Conservation (phyloP, 2,888 invertebrate genomes). For the Pecten maximus region DNA sequence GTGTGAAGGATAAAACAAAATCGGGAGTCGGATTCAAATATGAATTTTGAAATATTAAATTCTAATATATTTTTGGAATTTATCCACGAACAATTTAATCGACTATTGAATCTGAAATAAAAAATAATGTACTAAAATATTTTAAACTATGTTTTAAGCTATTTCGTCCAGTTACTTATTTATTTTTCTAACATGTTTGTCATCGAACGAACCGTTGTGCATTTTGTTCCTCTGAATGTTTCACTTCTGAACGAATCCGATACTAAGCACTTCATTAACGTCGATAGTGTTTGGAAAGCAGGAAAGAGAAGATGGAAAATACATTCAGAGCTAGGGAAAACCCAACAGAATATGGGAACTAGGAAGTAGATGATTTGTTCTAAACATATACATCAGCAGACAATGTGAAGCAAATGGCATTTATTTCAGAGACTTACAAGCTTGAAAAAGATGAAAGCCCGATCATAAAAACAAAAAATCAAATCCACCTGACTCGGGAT, state of each 20-base stretch:
- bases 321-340: neutral
- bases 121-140: too few relatives aligned
- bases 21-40: too few relatives aligned
- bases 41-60: too few relatives aligned
- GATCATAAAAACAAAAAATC: neutral
- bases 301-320: neutral
- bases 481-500: neutral
- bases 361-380: neutral
- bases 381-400: neutral
- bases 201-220: neutral
- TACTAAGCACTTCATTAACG: neutral
- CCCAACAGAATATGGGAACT: neutral
- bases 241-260: neutral
- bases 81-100: too few relatives aligned
- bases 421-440: slow-evolving; percentile 14
- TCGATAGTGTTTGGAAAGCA: neutral
- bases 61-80: too few relatives aligned
- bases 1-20: too few relatives aligned
- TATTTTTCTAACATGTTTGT: too few relatives aligned
- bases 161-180: too few relatives aligned
- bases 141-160: too few relatives aligned
- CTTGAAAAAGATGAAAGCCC: neutral
- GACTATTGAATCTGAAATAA: too few relatives aligned
- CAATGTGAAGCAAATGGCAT: neutral
- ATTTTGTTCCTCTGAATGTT: neutral